phyloP scores from a whole-genome alignment of 2,888 invertebrate species.

The Ernsta delagoae region DNA sequence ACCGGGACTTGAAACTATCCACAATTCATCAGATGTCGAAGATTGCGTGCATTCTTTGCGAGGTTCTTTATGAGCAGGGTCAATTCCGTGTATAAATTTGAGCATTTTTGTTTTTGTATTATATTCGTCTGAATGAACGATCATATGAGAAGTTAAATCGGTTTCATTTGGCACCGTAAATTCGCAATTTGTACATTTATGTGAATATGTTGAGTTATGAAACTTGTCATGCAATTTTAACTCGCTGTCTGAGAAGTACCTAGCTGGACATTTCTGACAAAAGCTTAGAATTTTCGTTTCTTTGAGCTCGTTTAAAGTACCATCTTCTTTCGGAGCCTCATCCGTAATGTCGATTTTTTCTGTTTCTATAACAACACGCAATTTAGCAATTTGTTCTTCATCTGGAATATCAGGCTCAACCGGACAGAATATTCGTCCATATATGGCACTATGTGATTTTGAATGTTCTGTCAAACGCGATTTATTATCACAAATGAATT shows the following conservation, averaged over 20 bases:
- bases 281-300: slow-evolving; percentile 86
- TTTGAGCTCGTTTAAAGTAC: slow-evolving; percentile 51
- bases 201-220: slow-evolving; percentile 86
- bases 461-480: slow-evolving; percentile 89
- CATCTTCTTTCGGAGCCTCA: slow-evolving; percentile 58
- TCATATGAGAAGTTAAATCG: slow-evolving; percentile 88
- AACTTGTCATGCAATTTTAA: slow-evolving; percentile 89
- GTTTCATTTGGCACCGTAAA: slow-evolving; percentile 90
- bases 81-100: slow-evolving; percentile 86
- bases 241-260: slow-evolving; percentile 91
- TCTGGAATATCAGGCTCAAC: slow-evolving; percentile 88
- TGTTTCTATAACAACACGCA: slow-evolving; percentile 70
- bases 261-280: slow-evolving; percentile 93
- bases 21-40: slow-evolving; percentile 64
- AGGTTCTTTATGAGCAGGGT: slow-evolving; percentile 87
- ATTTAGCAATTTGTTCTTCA: slow-evolving; percentile 86
- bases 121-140: slow-evolving; percentile 91
- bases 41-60: slow-evolving; percentile 74
- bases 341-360: slow-evolving; percentile 61
- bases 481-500: slow-evolving; percentile 90
- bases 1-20: slow-evolving; percentile 70
- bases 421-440: slow-evolving; percentile 89
- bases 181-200: slow-evolving; percentile 91
- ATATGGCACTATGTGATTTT: slow-evolving; percentile 89
- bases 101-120: slow-evolving; percentile 90